A percentile compares a stretch with the other conserved stretches of the same genome.
Conservation (phyloP, 2,888 invertebrate species). For the Ectemnius lituratus region DNA sequence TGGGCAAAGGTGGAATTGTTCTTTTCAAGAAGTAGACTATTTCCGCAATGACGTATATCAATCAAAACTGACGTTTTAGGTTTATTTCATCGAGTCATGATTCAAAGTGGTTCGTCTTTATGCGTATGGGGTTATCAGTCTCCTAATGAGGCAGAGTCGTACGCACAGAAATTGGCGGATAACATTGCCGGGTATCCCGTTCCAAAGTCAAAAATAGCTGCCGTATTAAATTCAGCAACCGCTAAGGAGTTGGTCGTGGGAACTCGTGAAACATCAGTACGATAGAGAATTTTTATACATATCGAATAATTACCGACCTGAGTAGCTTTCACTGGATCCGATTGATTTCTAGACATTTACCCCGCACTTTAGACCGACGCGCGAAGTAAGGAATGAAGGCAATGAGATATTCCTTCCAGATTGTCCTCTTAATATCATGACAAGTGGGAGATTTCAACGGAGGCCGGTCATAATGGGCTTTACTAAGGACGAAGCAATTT, state of each 20-base stretch:
- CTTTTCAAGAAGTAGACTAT: background rate
- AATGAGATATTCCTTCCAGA: conserved; percentile 78
- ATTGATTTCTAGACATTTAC: too few species aligned
- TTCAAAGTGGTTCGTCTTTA: conserved; percentile 80
- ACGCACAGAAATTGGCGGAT: too few species aligned
- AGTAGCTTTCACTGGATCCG: too few species aligned
- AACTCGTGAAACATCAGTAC: too few species aligned
- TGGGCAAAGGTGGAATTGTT: conserved; percentile 40
- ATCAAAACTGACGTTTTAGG: conserved; percentile 64
- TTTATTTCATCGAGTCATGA: conserved; percentile 80
- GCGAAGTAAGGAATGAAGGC: conserved; percentile 76
- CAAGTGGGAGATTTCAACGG: conserved; percentile 77
- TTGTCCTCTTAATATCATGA: conserved; percentile 76
- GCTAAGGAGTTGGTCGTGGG: too few species aligned
- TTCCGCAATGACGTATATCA: background rate
- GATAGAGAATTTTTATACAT: too few species aligned
- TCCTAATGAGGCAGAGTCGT: too few species aligned
- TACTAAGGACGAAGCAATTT: conserved; percentile 75
- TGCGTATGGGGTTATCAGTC: conserved; percentile 78
- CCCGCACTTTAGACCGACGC: conserved; percentile 78
- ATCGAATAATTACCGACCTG: too few species aligned
- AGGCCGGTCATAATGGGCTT: conserved; percentile 80
- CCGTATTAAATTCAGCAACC: too few species aligned
- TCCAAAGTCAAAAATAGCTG: too few species aligned
- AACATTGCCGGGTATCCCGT: too few species aligned